Evolutionary conservation across 2,113 vertebrate genomes (phyloP).

Genomic region (Brachyistius frenatus): DNA sequence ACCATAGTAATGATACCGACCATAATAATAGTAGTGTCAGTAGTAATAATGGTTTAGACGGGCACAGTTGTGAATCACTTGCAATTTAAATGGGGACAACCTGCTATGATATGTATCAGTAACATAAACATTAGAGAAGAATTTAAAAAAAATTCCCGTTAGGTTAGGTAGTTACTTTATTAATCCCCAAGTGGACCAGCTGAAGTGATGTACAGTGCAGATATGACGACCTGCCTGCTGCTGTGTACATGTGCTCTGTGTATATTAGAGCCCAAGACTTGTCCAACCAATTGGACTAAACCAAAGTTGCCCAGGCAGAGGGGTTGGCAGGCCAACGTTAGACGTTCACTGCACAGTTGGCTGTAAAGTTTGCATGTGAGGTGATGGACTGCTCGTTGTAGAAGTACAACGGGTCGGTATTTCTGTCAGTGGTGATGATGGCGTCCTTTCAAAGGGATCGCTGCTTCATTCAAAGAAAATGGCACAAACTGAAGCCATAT

Average conservation of each 20-base stretch:
- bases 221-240: constrained; percentile 13
- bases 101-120: background rate
- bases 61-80: no score
- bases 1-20: no score
- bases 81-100: no score
- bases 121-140: background rate
- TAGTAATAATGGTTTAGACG: no score
- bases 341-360: background rate
- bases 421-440: background rate
- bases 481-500: background rate
- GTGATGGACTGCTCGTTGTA: background rate
- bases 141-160: no score
- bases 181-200: background rate
- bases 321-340: constrained; percentile 3
- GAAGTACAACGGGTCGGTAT: background rate
- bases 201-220: background rate
- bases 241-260: constrained; percentile 34
- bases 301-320: constrained; percentile 23
- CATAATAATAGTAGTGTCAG: no score
- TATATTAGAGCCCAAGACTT: constrained; percentile 30
- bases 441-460: background rate
- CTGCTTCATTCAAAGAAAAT: background rate
- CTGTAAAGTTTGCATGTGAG: background rate
- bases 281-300: constrained; percentile 68
- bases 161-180: no score